A percentile compares a stretch with the other conserved stretches of the same genome.
Evolutionary conservation across 2,888 invertebrate species (phyloP).

Genomic region (Spatulosminthurus flaviceps): DNA sequence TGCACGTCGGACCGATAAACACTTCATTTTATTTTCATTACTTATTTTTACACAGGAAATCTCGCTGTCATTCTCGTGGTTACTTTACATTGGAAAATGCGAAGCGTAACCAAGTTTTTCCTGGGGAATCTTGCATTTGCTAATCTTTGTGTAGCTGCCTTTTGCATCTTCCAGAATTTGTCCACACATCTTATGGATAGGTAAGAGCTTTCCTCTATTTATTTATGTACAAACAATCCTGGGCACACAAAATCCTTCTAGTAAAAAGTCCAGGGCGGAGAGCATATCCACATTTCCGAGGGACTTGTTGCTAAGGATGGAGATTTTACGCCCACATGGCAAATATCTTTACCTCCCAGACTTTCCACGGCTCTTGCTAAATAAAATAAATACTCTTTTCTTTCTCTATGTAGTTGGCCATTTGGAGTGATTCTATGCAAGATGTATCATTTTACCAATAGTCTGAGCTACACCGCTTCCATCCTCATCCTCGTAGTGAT

Average conservation of each 20-base stretch:
- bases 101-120: conserved; percentile 91
- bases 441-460: conserved; percentile 89
- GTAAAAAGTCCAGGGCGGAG: too few relatives aligned
- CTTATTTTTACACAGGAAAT: conserved; percentile 15
- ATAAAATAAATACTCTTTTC: too few relatives aligned
- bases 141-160: conserved; percentile 89
- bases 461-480: conserved; percentile 90
- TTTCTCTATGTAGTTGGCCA: conserved; percentile 73
- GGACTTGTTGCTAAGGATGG: too few relatives aligned
- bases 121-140: conserved; percentile 88
- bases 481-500: conserved; percentile 89
- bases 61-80: conserved; percentile 82
- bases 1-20: too few relatives aligned
- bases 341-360: too few relatives aligned
- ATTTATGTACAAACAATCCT: too few relatives aligned
- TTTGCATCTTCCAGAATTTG: conserved; percentile 89
- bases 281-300: too few relatives aligned
- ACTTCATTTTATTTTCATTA: too few relatives aligned
- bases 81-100: conserved; percentile 78
- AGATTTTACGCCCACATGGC: too few relatives aligned
- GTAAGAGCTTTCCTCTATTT: too few relatives aligned
- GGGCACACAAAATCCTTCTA: too few relatives aligned
- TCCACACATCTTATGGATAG: conserved; percentile 69
- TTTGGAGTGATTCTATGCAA: conserved; percentile 87
- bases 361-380: too few relatives aligned